Evolutionary conservation across 2,113 vertebrate species (phyloP).

Genomic region (Oxygymnocypris stewartii): DNA sequence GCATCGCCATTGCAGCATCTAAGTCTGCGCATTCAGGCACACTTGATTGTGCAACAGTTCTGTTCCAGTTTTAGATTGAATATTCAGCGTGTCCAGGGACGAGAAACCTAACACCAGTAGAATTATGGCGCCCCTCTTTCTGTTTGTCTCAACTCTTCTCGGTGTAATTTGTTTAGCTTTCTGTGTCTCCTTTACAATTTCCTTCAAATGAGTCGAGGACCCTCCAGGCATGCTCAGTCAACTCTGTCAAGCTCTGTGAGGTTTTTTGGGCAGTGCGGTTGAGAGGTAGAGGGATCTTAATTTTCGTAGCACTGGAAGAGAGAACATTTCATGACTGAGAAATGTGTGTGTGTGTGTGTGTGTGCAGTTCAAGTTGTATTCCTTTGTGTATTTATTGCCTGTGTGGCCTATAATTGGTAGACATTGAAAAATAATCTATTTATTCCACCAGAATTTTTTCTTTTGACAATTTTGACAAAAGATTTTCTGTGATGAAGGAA

Average conservation of each 20-base stretch:
- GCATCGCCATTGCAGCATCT: constrained; percentile 11
- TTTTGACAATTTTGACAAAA: constrained; percentile 36
- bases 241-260: constrained; percentile 35
- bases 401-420: constrained; percentile 19
- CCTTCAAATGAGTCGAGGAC: constrained; percentile 52
- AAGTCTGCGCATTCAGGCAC: constrained; percentile 13
- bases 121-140: constrained; percentile 52
- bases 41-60: constrained; percentile 56
- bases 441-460: neutral
- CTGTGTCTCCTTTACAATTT: constrained; percentile 65
- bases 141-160: constrained; percentile 47
- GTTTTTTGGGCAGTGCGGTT: constrained; percentile 47
- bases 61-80: constrained; percentile 53
- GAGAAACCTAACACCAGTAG: constrained; percentile 47
- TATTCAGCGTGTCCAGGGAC: constrained; percentile 55
- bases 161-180: constrained; percentile 68
- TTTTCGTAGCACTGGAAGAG: neutral
- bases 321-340: neutral
- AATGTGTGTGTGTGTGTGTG: neutral
- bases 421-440: constrained; percentile 8
- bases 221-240: constrained; percentile 56
- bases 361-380: constrained; percentile 2
- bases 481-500: constrained; percentile 51
- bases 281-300: constrained; percentile 13
- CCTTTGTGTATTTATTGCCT: constrained; percentile 9